phyloP scores from a whole-genome alignment of 2,888 invertebrate species.

The Carabus problematicus region DNA sequence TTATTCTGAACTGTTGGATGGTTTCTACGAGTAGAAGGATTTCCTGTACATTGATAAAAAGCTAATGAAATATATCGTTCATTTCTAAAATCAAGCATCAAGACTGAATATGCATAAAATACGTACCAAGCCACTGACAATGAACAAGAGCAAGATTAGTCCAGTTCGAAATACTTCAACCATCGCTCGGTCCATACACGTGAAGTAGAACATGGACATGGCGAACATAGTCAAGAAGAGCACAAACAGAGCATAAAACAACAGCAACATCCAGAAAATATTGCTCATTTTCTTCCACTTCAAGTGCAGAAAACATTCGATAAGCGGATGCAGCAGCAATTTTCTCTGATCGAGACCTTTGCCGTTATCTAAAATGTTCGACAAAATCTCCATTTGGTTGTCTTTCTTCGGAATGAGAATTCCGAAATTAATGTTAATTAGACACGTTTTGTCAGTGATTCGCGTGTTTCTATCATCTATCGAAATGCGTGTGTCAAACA shows the following conservation, averaged over 20 bases:
- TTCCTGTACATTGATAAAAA: slow-evolving; percentile 56
- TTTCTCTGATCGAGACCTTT: slow-evolving; percentile 61
- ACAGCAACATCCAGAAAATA: slow-evolving; percentile 64
- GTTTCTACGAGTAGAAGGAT: slow-evolving; percentile 63
- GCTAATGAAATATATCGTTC: not conserved
- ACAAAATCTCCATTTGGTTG: slow-evolving; percentile 65
- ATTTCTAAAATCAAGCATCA: not conserved
- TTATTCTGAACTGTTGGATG: slow-evolving; percentile 62
- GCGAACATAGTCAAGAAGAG: slow-evolving; percentile 62
- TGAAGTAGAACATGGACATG: slow-evolving; percentile 48
- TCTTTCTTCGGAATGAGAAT: slow-evolving; percentile 60
- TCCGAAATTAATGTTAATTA: slow-evolving; percentile 63
- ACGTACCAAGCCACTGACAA: slow-evolving; percentile 12
- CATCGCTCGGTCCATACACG: too few species aligned
- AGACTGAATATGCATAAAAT: too few species aligned
- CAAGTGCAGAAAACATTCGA: slow-evolving; percentile 65
- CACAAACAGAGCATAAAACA: slow-evolving; percentile 62
- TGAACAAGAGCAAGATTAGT: slow-evolving; percentile 7
- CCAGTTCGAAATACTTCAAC: slow-evolving; percentile 15
- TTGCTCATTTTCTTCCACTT: slow-evolving; percentile 66
- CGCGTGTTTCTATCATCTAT: slow-evolving; percentile 57
- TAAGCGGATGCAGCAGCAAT: slow-evolving; percentile 64
- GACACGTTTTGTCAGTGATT: slow-evolving; percentile 53
- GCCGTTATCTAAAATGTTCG: slow-evolving; percentile 59
- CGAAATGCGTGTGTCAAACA: slow-evolving; percentile 63